Conservation (phyloP, 1,140 invertebrate species). For the Cydia amplana region DNA sequence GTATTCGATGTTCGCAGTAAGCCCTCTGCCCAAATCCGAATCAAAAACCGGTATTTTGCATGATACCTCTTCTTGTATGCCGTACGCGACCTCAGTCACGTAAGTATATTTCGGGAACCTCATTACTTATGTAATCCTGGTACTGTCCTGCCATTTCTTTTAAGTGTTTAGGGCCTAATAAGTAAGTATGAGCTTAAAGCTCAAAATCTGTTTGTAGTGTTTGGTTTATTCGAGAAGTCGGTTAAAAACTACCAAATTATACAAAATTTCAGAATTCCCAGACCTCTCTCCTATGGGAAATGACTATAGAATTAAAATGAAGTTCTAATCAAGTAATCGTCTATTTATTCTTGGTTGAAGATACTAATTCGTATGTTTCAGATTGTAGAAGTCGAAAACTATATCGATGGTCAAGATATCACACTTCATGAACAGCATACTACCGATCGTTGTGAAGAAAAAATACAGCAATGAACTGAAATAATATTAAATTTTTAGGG, state of each 20-base stretch:
- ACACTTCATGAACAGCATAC: too few relatives aligned
- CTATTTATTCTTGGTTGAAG: too few relatives aligned
- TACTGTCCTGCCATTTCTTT: background rate
- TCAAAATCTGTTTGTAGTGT: background rate
- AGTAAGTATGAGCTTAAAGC: background rate
- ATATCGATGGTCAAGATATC: too few relatives aligned
- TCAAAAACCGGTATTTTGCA: background rate
- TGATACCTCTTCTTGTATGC: background rate
- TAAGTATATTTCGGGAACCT: constrained; percentile 35
- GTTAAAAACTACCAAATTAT: too few relatives aligned
- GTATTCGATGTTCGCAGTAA: background rate
- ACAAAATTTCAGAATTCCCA: too few relatives aligned
- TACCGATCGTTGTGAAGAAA: background rate
- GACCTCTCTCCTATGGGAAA: too few relatives aligned
- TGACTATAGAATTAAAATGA: too few relatives aligned
- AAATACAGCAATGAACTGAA: background rate
- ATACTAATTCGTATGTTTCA: too few relatives aligned
- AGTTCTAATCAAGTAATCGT: too few relatives aligned
- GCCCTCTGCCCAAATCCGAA: background rate
- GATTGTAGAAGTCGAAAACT: too few relatives aligned
- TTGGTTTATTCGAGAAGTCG: too few relatives aligned
- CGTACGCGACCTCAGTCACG: constrained; percentile 36
- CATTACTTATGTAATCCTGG: constrained; percentile 16
- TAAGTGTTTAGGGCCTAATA: background rate
- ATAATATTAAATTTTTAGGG: too few relatives aligned